phyloP scores from a whole-genome alignment of 2,888 invertebrate genomes.

The Hedychridium roseum region DNA sequence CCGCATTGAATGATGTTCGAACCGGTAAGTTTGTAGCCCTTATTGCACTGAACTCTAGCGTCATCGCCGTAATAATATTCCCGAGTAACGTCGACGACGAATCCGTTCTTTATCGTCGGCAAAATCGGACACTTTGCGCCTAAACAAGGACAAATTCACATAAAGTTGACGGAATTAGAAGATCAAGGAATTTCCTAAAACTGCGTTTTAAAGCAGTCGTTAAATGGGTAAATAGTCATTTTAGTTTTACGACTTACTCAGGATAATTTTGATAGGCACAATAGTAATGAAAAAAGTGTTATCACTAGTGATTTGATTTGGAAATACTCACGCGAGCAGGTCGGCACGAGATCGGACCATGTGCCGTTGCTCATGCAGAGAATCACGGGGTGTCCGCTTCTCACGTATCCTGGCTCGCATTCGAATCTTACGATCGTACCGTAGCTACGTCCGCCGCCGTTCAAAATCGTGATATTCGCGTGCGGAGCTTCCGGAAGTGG shows the following conservation, averaged over 20 bases:
- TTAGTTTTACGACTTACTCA: too few species aligned
- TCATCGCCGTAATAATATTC: constrained; percentile 88
- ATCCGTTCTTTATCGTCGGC: constrained; percentile 87
- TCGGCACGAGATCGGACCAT: constrained; percentile 92
- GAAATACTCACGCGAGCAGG: constrained; percentile 75
- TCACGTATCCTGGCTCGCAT: constrained; percentile 89
- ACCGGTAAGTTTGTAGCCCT: constrained; percentile 87
- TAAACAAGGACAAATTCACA: constrained; percentile 46
- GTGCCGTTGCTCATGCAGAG: constrained; percentile 96
- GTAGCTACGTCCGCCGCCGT: constrained; percentile 91
- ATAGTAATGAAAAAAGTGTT: too few species aligned
- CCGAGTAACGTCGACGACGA: constrained; percentile 79
- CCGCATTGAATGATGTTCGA: constrained; percentile 86
- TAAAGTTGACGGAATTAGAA: too few species aligned
- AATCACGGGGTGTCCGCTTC: constrained; percentile 88
- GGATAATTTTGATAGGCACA: too few species aligned
- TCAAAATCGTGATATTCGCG: constrained; percentile 85
- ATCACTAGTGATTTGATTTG: too few species aligned
- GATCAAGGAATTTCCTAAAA: too few species aligned
- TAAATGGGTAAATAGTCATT: too few species aligned
- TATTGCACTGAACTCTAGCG: constrained; percentile 89
- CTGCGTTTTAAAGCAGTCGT: too few species aligned
- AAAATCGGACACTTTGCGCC: constrained; percentile 76
- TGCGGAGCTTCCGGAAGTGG: constrained; percentile 86
- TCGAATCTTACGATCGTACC: constrained; percentile 93